phyloP scores from a whole-genome alignment of 2,797 vertebrate species.

The Myotis daubentonii region DNA sequence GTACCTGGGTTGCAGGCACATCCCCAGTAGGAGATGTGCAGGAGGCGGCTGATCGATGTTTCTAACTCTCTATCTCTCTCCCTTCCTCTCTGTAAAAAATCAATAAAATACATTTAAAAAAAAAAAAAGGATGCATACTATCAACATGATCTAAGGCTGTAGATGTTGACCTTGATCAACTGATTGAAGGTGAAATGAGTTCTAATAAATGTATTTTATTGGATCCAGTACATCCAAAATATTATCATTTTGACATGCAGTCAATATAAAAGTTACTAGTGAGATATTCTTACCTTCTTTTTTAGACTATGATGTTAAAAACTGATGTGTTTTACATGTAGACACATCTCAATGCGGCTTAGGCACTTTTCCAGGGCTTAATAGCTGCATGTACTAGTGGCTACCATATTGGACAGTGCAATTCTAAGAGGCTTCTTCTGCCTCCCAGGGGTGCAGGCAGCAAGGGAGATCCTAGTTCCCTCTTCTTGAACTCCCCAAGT shows the following conservation, averaged over 20 bases:
- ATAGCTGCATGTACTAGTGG: not conserved
- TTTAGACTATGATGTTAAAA: not conserved
- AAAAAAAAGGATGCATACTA: not conserved
- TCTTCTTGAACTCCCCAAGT: not conserved
- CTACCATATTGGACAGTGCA: not conserved
- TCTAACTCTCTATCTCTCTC: too few species aligned
- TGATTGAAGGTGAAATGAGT: slow-evolving; percentile 2
- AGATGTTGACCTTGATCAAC: not conserved
- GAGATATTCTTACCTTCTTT: not conserved
- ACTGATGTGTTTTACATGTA: not conserved
- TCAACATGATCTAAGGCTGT: not conserved
- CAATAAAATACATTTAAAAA: too few species aligned
- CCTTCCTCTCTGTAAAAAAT: too few species aligned
- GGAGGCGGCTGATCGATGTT: too few species aligned
- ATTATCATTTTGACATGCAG: not conserved
- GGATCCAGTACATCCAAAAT: not conserved
- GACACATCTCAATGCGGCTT: not conserved
- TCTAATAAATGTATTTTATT: slow-evolving; percentile 3
- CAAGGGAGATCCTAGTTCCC: not conserved
- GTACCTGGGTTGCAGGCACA: too few species aligned
- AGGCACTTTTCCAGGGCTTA: not conserved
- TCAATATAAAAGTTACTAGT: not conserved
- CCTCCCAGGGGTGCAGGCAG: not conserved
- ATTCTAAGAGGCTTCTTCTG: not conserved
- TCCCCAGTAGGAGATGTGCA: too few species aligned